phyloP scores from a whole-genome alignment of 2,113 vertebrate species.

The Vidua chalybeata region DNA sequence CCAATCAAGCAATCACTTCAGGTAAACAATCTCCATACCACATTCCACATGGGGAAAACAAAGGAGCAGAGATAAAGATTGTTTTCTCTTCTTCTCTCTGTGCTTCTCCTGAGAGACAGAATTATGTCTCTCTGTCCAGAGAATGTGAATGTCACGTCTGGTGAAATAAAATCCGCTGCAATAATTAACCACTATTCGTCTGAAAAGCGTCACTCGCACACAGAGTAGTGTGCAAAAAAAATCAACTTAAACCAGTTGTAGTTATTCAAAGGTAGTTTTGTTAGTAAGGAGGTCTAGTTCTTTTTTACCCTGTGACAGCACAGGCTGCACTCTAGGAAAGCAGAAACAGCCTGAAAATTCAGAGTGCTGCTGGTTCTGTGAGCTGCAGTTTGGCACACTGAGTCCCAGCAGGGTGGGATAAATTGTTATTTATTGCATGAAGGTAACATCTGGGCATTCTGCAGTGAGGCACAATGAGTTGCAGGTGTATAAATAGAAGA shows the following conservation, averaged over 20 bases:
- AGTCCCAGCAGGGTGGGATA: neutral
- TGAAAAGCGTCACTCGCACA: neutral
- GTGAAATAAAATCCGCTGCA: neutral
- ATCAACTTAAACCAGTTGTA: neutral
- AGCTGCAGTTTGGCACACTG: neutral
- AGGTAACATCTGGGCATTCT: neutral
- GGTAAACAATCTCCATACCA: too few relatives aligned
- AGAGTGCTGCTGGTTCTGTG: neutral
- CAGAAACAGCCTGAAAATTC: neutral
- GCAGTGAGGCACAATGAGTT: neutral
- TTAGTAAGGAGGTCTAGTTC: neutral
- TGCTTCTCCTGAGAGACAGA: too few relatives aligned
- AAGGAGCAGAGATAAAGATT: too few relatives aligned
- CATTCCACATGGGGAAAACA: too few relatives aligned
- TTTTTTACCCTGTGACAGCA: neutral
- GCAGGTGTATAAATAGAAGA: neutral
- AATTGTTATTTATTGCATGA: neutral
- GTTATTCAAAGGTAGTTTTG: neutral
- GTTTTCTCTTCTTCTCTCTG: too few relatives aligned
- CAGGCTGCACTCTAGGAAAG: rapidly evolving
- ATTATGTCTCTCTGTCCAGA: too few relatives aligned
- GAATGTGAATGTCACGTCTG: too few relatives aligned
- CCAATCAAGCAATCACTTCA: too few relatives aligned
- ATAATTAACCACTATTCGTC: neutral
- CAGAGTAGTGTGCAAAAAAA: neutral